Conservation (phyloP, 2,113 vertebrate genomes). For the Vicugna pacos region DNA sequence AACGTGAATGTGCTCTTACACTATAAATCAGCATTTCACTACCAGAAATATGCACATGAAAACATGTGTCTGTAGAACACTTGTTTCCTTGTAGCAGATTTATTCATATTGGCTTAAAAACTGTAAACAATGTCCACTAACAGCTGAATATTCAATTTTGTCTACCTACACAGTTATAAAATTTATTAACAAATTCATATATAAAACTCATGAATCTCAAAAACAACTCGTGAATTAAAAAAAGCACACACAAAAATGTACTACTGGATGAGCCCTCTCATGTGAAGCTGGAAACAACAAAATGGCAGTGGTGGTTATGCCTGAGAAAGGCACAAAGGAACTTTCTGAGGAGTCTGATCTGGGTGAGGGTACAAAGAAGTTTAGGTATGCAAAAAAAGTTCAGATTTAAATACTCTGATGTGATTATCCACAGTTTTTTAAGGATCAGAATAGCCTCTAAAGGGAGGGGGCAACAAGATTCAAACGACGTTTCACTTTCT, state of each 20-base stretch:
- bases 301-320: background rate
- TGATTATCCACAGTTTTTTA: background rate
- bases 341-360: background rate
- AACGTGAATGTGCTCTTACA: background rate
- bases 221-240: background rate
- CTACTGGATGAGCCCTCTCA: background rate
- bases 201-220: background rate
- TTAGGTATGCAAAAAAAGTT: background rate
- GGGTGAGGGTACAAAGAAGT: background rate
- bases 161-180: background rate
- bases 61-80: background rate
- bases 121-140: background rate
- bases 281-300: background rate
- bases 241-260: background rate
- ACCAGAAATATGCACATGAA: background rate
- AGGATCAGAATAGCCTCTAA: background rate
- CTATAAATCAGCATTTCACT: background rate
- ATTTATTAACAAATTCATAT: background rate
- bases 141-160: background rate
- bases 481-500: background rate
- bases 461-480: background rate
- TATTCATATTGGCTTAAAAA: background rate
- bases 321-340: background rate
- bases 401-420: background rate
- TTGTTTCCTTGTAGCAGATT: background rate